These are phyloP conservation scores for Taenaris catops DNA, from an alignment of 2,888 invertebrate species.

Conservation along the genomic window DNA sequence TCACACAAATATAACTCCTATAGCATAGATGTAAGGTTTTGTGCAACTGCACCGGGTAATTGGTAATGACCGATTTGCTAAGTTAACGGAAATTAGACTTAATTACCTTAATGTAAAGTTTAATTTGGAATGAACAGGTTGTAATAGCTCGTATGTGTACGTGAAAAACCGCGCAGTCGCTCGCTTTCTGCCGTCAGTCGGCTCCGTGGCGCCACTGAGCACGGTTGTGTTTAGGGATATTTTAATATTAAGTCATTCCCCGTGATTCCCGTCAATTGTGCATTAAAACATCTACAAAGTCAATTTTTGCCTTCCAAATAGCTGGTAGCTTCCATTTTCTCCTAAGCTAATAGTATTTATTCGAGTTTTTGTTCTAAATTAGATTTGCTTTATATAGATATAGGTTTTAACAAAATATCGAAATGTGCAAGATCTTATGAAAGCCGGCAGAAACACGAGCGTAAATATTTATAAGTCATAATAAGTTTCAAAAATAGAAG, in stretches of 20 bases:
- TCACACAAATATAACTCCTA: slow-evolving; percentile 31
- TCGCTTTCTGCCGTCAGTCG: slow-evolving; percentile 44
- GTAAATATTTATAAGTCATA: too few species aligned
- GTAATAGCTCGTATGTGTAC: slow-evolving; percentile 33
- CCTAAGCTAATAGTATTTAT: slow-evolving; percentile 1
- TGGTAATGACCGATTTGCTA: slow-evolving; percentile 10
- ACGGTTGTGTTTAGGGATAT: slow-evolving; percentile 41
- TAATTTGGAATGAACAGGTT: slow-evolving; percentile 27
- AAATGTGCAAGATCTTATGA: slow-evolving; percentile 46
- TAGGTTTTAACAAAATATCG: slow-evolving; percentile 15
- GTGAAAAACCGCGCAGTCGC: slow-evolving; percentile 58
- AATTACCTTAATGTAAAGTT: slow-evolving; percentile 26
- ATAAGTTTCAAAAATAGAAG: too few species aligned
- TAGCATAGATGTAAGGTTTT: neutral
- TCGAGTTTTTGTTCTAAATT: neutral
- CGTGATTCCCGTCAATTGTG: slow-evolving; percentile 41
- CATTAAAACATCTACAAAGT: slow-evolving; percentile 33
- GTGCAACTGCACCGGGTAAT: slow-evolving; percentile 20
- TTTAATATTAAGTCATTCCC: slow-evolving; percentile 19
- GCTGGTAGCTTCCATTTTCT: slow-evolving; percentile 10
- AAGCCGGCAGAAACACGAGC: slow-evolving; percentile 44
- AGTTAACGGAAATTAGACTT: slow-evolving; percentile 32
- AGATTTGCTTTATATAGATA: neutral
- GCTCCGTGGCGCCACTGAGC: slow-evolving; percentile 60
- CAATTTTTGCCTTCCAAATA: slow-evolving; percentile 32